Percentiles rank a stretch among this genome's conserved stretches.
Conservation (phyloP, 2,113 vertebrate genomes). For the Oreochromis niloticus region DNA sequence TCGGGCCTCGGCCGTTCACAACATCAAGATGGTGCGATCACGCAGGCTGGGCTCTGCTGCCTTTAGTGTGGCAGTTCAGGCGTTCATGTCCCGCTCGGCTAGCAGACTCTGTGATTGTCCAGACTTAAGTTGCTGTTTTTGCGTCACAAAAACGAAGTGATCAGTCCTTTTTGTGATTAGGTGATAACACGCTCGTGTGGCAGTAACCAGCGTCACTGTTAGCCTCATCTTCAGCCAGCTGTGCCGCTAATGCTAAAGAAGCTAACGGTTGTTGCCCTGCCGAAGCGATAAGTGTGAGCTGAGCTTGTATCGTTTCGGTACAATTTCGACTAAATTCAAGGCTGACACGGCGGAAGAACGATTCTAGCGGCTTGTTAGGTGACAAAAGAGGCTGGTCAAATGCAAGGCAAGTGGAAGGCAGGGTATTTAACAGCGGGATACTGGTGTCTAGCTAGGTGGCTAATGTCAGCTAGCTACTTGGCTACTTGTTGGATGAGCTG, state of each 20-base stretch:
- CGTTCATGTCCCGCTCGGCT: background rate
- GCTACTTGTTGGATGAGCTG: conserved; percentile 20
- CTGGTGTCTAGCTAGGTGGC: background rate
- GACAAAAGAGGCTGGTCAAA: rapidly evolving
- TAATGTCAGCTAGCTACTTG: conserved; percentile 23
- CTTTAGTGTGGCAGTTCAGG: background rate
- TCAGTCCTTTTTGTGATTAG: background rate
- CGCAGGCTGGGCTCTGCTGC: background rate
- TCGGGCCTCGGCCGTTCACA: conserved; percentile 64
- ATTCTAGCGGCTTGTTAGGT: background rate
- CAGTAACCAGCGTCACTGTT: conserved; percentile 5
- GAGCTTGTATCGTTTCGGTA: background rate
- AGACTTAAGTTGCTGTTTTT: rapidly evolving
- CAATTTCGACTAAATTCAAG: background rate
- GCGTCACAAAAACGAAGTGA: background rate
- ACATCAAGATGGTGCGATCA: conserved; percentile 57
- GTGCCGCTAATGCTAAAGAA: conserved; percentile 55
- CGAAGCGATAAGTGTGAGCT: background rate
- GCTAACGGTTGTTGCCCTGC: conserved; percentile 8
- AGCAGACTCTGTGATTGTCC: rapidly evolving
- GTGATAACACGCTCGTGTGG: background rate
- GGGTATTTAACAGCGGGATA: background rate
- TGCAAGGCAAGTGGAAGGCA: background rate
- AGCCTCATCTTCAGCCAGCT: conserved; percentile 51
- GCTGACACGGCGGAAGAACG: background rate